Evolutionary conservation across 2,797 vertebrate genomes (phyloP).

Genomic region (Poeciliopsis infans): DNA sequence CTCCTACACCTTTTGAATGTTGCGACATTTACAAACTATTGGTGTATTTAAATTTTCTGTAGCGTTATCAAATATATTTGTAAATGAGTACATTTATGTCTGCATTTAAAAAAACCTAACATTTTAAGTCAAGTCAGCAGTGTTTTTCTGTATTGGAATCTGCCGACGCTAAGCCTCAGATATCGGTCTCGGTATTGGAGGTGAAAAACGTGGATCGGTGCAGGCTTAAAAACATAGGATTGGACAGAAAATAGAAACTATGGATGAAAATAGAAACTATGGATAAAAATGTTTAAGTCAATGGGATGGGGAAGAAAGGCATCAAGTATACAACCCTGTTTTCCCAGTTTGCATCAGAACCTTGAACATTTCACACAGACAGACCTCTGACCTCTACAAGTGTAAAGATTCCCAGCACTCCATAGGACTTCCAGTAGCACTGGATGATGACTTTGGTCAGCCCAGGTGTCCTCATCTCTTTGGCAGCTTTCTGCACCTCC

Average conservation of each 20-base stretch:
- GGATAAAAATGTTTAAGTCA: background rate
- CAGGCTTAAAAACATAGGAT: background rate
- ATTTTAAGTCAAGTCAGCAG: no score
- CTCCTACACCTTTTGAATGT: background rate
- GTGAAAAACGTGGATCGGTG: no score
- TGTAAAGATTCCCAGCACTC: conserved; percentile 88
- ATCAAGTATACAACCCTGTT: background rate
- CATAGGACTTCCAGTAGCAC: conserved; percentile 91
- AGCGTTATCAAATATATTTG: no score
- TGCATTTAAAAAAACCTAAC: no score
- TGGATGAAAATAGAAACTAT: background rate
- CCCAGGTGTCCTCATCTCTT: conserved; percentile 80
- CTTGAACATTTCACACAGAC: background rate
- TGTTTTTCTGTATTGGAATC: no score
- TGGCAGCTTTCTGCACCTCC: conserved; percentile 84
- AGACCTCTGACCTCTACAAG: conserved; percentile 85
- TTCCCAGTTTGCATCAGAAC: background rate
- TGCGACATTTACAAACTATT: no score
- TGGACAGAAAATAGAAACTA: background rate
- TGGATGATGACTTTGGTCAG: conserved; percentile 87
- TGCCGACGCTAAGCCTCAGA: no score
- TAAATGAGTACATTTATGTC: no score
- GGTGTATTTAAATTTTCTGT: no score
- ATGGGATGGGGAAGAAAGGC: no score
- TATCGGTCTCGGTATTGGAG: no score